Percentiles rank a stretch among this genome's conserved stretches.
Evolutionary conservation across 2,888 invertebrate genomes (phyloP).

Genomic region (Leptogaster cylindrica): DNA sequence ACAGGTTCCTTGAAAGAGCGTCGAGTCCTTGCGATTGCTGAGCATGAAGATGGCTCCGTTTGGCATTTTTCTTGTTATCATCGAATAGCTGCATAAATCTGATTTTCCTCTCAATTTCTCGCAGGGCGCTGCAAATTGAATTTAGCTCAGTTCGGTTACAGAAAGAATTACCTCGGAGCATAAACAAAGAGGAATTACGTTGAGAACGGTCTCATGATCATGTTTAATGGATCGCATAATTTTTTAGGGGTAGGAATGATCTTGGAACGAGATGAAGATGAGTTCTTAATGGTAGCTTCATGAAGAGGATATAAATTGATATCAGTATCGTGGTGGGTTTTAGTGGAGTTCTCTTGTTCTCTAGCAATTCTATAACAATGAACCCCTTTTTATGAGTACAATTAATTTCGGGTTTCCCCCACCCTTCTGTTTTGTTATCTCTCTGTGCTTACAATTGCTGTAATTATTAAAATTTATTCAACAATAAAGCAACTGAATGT

Average conservation of each 20-base stretch:
- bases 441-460: too few relatives aligned
- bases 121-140: constrained; percentile 42
- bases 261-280: constrained; percentile 3
- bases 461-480: too few relatives aligned
- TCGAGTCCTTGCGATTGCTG: too few relatives aligned
- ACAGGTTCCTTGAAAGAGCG: too few relatives aligned
- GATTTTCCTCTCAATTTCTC: constrained; percentile 43
- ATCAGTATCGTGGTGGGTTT: not conserved
- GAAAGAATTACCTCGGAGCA: constrained; percentile 40
- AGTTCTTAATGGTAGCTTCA: not conserved
- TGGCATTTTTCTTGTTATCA: constrained; percentile 39
- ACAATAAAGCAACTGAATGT: too few relatives aligned
- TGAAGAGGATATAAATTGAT: too few relatives aligned
- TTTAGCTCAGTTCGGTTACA: constrained; percentile 37
- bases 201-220: constrained; percentile 37
- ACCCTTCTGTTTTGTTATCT: constrained; percentile 6
- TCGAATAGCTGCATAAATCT: constrained; percentile 41
- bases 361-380: not conserved
- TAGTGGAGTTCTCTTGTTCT: constrained; percentile 4
- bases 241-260: constrained; percentile 36
- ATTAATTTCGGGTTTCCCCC: not conserved
- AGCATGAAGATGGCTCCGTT: too few relatives aligned
- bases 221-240: constrained; percentile 43
- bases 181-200: constrained; percentile 41
- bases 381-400: constrained; percentile 26